These are phyloP conservation scores for Dicentrarchus labrax DNA, from an alignment of 2,113 vertebrate genomes.

Conservation along the genomic window DNA sequence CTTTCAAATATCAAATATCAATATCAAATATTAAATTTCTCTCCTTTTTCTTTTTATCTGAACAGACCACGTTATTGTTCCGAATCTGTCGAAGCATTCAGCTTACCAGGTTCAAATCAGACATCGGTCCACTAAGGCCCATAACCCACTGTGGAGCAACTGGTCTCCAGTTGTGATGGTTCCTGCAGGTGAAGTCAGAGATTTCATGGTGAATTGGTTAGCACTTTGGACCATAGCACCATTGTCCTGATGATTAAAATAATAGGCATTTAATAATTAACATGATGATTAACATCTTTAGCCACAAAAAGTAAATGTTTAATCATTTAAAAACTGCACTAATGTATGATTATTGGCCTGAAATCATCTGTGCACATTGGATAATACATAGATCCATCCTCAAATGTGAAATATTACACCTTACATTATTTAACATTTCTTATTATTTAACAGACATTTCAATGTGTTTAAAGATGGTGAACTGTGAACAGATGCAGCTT, in stretches of 20 bases:
- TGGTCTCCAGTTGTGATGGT: conserved; percentile 66
- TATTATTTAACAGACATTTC: too few species aligned
- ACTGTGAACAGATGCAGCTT: background rate
- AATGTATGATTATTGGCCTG: background rate
- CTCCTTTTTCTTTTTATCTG: conserved; percentile 1
- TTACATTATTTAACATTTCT: too few species aligned
- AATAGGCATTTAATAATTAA: too few species aligned
- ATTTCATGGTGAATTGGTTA: background rate
- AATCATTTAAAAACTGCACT: background rate
- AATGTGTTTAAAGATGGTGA: too few species aligned
- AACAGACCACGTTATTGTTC: conserved; percentile 56
- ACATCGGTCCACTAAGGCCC: conserved; percentile 52
- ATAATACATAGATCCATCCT: background rate
- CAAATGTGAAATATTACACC: background rate
- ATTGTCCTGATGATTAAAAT: background rate
- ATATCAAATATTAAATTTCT: background rate
- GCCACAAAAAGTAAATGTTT: background rate
- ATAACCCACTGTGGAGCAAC: conserved; percentile 71
- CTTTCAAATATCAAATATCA: background rate
- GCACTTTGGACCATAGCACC: background rate
- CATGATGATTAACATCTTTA: background rate
- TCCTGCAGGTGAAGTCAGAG: conserved; percentile 70
- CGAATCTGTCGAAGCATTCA: conserved; percentile 46
- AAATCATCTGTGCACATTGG: background rate
- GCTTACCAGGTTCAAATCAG: conserved; percentile 67